Percentiles rank a stretch among this genome's conserved stretches.
phyloP scores from a whole-genome alignment of 2,888 invertebrate species.

The Agrochola lychnidis region DNA sequence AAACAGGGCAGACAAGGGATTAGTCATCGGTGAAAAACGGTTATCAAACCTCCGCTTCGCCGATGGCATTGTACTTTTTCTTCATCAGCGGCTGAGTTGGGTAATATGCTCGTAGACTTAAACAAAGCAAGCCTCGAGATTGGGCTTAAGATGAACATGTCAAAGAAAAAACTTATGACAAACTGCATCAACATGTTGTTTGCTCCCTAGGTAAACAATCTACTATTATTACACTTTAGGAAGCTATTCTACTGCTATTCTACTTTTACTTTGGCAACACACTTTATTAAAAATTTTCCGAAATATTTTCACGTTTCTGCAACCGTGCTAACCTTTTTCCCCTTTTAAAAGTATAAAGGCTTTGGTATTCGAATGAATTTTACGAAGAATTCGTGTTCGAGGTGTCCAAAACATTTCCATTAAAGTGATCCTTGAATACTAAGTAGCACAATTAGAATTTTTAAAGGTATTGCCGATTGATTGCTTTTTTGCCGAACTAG shows the following conservation, averaged over 20 bases:
- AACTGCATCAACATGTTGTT: too few species aligned
- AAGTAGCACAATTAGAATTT: conserved; percentile 46
- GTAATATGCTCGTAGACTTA: too few species aligned
- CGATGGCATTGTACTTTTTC: too few species aligned
- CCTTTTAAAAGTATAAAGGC: conserved; percentile 32
- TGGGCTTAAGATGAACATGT: too few species aligned
- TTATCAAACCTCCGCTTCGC: too few species aligned
- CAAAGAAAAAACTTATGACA: too few species aligned
- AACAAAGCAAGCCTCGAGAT: too few species aligned
- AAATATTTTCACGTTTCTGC: conserved; percentile 43
- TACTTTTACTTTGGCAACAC: background rate
- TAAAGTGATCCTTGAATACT: conserved; percentile 46
- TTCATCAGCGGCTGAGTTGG: too few species aligned
- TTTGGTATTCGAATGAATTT: conserved; percentile 48
- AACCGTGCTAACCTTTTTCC: conserved; percentile 30
- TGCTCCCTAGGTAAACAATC: too few species aligned
- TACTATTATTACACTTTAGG: background rate
- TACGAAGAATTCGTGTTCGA: conserved; percentile 36
- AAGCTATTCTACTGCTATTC: background rate
- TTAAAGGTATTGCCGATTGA: conserved; percentile 27
- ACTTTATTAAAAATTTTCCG: background rate
- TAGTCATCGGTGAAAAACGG: too few species aligned
- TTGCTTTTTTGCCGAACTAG: background rate
- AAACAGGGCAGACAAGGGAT: too few species aligned
- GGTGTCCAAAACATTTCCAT: conserved; percentile 53